Percentiles rank a stretch among this genome's conserved stretches.
These are phyloP conservation scores for Hafferia zeledoni DNA, from an alignment of 2,797 vertebrate species.

Conservation along the genomic window DNA sequence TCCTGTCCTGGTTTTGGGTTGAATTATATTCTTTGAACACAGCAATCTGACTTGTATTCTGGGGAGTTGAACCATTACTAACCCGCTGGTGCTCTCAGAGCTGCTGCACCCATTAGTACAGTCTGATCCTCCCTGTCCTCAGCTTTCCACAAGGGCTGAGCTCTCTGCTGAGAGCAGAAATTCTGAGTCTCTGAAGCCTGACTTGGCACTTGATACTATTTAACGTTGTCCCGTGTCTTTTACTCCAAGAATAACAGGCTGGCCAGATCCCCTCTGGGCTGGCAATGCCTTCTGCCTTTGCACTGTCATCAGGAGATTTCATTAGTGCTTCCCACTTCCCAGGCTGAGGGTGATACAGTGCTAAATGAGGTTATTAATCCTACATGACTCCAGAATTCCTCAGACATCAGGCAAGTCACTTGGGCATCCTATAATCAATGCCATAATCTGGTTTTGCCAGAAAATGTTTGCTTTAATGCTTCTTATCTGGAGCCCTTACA, in stretches of 20 bases:
- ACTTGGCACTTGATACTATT: neutral
- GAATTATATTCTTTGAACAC: neutral
- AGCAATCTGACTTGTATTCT: neutral
- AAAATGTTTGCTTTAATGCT: slow-evolving; percentile 60
- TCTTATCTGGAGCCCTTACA: slow-evolving; percentile 29
- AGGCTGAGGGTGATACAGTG: neutral
- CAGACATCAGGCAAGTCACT: slow-evolving; percentile 48
- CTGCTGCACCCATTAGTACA: neutral
- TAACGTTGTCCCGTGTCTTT: neutral
- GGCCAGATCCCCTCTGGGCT: slow-evolving; percentile 12
- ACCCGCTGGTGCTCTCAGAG: fast-evolving
- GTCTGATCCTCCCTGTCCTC: neutral
- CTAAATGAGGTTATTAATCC: slow-evolving; percentile 69
- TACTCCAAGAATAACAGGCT: neutral
- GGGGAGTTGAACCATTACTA: neutral
- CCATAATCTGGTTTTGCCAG: slow-evolving; percentile 58
- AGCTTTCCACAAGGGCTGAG: neutral
- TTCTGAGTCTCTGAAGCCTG: neutral
- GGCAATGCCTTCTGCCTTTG: neutral
- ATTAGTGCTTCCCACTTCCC: slow-evolving; percentile 26
- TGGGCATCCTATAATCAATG: slow-evolving; percentile 61
- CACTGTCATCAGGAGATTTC: slow-evolving; percentile 48
- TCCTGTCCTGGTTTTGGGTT: neutral
- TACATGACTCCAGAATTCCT: slow-evolving; percentile 36
- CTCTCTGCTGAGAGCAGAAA: slow-evolving; percentile 2